These are phyloP conservation scores for Typhlomys cinereus DNA, from an alignment of 2,113 vertebrate species.

Conservation along the genomic window DNA sequence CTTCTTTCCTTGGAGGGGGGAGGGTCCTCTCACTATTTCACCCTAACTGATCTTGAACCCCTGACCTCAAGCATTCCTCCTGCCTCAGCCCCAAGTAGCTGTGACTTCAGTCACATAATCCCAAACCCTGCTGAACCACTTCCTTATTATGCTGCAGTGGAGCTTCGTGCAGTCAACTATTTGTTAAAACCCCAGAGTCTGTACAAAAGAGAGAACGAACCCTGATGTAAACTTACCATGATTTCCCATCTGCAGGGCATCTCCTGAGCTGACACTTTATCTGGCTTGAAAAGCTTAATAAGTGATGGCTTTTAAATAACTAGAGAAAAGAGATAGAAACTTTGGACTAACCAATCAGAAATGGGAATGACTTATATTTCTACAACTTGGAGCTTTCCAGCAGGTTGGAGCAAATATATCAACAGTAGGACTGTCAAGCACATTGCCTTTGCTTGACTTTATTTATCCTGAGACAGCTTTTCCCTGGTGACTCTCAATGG, in stretches of 20 bases:
- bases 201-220: background rate
- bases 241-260: background rate
- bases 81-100: background rate
- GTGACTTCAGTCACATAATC: background rate
- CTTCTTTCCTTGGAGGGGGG: background rate
- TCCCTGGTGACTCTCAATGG: background rate
- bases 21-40: background rate
- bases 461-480: background rate
- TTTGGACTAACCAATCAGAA: background rate
- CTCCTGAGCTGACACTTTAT: background rate
- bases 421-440: background rate
- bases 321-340: background rate
- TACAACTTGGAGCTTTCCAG: background rate
- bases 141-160: background rate
- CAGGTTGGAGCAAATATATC: background rate
- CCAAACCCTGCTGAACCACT: no score
- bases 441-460: background rate
- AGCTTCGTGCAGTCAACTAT: fast-evolving
- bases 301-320: background rate
- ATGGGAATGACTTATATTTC: background rate
- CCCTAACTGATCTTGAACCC: background rate
- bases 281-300: background rate
- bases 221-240: no score
- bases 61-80: background rate
- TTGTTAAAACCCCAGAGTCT: background rate